Evolutionary conservation across 2,888 invertebrate genomes (phyloP).

Genomic region (Caenorhabditis virilis): DNA sequence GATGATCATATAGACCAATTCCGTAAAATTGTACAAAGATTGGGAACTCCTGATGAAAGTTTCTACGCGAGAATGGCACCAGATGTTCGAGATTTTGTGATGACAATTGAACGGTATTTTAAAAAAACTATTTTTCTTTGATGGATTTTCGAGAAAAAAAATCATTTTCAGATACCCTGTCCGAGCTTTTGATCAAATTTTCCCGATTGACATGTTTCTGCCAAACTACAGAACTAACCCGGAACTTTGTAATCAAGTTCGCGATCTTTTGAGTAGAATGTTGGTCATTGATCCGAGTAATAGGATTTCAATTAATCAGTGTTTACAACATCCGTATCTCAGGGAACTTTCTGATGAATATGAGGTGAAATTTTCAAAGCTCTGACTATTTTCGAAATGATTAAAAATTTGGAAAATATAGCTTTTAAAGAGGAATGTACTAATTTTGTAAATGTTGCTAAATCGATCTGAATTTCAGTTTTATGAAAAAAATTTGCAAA

Average conservation of each 20-base stretch:
- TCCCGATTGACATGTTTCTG: neutral
- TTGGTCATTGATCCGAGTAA: conserved; percentile 96
- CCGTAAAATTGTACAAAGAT: conserved; percentile 54
- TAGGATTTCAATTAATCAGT: conserved; percentile 96
- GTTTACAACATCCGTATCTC: conserved; percentile 85
- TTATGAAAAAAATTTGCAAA: too few species aligned
- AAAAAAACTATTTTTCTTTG: too few species aligned
- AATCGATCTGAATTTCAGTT: too few species aligned
- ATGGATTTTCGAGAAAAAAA: neutral
- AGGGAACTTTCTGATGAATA: conserved; percentile 9
- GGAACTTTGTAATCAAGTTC: conserved; percentile 76
- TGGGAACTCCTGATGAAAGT: conserved; percentile 38
- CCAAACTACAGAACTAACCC: neutral
- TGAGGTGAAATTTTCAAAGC: too few species aligned
- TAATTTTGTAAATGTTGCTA: too few species aligned
- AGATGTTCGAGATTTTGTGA: conserved; percentile 90
- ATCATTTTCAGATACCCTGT: neutral
- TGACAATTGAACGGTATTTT: conserved; percentile 72
- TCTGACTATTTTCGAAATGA: too few species aligned
- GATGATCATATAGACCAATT: conserved; percentile 78
- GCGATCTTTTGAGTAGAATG: conserved; percentile 95
- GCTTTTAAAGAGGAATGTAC: too few species aligned
- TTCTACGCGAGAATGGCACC: conserved; percentile 40
- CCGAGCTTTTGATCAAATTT: neutral
- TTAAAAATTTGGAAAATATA: too few species aligned